Conservation (phyloP, 1,140 invertebrate species). For the Hycleus cichorii region DNA sequence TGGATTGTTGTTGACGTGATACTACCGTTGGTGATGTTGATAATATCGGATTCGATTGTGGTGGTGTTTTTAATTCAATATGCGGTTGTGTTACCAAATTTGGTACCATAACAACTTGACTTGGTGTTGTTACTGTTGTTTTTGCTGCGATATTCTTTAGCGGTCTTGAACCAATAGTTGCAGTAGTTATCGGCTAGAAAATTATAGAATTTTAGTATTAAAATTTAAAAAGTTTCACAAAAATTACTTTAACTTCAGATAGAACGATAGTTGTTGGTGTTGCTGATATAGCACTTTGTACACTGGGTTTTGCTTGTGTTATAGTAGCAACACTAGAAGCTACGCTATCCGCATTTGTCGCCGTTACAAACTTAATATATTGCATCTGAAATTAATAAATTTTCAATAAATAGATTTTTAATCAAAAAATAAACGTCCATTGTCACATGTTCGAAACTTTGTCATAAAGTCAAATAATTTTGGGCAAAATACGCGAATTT, state of each 20-base stretch:
- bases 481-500: too few relatives aligned
- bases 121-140: conserved; percentile 1
- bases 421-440: too few relatives aligned
- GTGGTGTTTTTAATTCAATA: background rate
- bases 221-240: background rate
- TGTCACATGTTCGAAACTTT: too few relatives aligned
- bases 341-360: conserved; percentile 43
- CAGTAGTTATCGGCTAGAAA: background rate
- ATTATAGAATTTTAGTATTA: background rate
- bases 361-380: conserved; percentile 62
- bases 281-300: conserved; percentile 28
- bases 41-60: background rate
- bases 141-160: conserved; percentile 9
- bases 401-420: too few relatives aligned
- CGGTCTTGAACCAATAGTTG: conserved; percentile 5
- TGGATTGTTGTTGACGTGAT: background rate
- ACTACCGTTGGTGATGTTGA: background rate
- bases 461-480: too few relatives aligned
- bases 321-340: conserved; percentile 15
- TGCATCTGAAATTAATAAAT: conserved; percentile 49
- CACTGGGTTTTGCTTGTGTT: conserved; percentile 1
- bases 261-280: conserved; percentile 33
- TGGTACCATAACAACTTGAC: background rate
- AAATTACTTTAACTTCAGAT: conserved; percentile 27
- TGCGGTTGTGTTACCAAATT: background rate